These are phyloP conservation scores for Camponotus floridanus DNA, from an alignment of 1,140 invertebrate species.

Conservation along the genomic window DNA sequence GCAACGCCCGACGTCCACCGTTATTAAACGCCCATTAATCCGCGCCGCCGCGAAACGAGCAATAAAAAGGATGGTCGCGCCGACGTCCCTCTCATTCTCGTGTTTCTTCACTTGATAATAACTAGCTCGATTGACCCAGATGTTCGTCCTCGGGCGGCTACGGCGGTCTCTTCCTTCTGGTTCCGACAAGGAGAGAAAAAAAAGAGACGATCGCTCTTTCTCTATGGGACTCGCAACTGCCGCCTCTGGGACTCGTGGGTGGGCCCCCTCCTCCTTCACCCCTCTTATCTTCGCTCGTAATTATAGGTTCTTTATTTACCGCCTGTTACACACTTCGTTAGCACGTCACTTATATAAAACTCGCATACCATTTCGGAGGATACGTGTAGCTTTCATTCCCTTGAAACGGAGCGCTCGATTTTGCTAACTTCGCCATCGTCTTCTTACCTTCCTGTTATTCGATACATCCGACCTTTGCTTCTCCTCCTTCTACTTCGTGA, in stretches of 20 bases:
- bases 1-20: constrained; percentile 21
- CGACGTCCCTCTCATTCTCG: background rate
- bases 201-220: constrained; percentile 5
- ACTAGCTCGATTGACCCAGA: constrained; percentile 54
- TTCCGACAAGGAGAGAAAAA: constrained; percentile 7
- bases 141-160: constrained; percentile 42
- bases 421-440: background rate
- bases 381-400: constrained; percentile 33
- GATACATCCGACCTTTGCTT: background rate
- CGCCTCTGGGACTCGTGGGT: constrained; percentile 79
- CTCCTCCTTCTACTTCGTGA: background rate
- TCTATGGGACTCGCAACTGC: background rate
- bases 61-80: constrained; percentile 16
- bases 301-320: constrained; percentile 86
- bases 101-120: constrained; percentile 10
- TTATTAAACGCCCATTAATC: constrained; percentile 60
- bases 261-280: constrained; percentile 69
- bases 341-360: constrained; percentile 85
- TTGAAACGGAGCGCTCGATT: background rate
- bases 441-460: background rate
- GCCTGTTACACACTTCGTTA: constrained; percentile 86
- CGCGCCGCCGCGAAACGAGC: background rate
- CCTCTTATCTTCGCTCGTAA: constrained; percentile 80
- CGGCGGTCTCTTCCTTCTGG: constrained; percentile 23
- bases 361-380: constrained; percentile 74